Evolutionary conservation across 2,113 vertebrate species (phyloP), one percentile per base, ranked within the genome.

Genomic region (Callorhinus ursinus): DNA sequence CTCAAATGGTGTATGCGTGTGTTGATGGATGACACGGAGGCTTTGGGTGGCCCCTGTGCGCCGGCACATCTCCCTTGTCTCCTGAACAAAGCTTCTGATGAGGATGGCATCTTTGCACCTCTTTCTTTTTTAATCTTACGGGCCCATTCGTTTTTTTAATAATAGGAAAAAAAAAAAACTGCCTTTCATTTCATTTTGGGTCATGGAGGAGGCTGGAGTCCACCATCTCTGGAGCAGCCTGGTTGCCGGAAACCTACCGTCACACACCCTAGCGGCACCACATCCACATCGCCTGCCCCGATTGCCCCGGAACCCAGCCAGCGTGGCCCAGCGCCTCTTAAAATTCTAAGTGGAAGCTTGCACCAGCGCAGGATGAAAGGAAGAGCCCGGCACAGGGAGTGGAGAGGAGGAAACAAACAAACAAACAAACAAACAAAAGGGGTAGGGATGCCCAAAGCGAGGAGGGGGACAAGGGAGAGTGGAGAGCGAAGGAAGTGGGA

Each of bases 1-100:
- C 14, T 83, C 31, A 21, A 2, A 24, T 4, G 1, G 1, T 26
- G 12, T 16, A n/a, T 22, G 9, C 4, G 0, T 16, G 26, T 0
- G 16, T 3, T 4, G 1, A 11, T 15, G 21, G 26, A n/a, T 77
- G n/a, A 49, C 31, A 4, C 13, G 0, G 0, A 77, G 26, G 36
- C 42, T 81, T 6, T 12, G 21, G 2, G n/a, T 22, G 42, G 63
- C n/a, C 28, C 14, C 0, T 8, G 7, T 19, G 61, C 4, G 0
- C 21, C 1, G 1, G 19, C 42, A 36, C 39, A 22, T 49, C 2
- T 3, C 59, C 5, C 7, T 26, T 7, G 39, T 22, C 31, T 84
- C 57, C 49, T 74, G 15, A 61, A 11, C n/a, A 59, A 46, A 83
- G 24, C 9, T 18, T 46, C n/a, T 39, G 36, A 10, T 11, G 31